Conservation (phyloP, 2,797 vertebrate genomes). For the Acrocephalus scirpaceus region DNA sequence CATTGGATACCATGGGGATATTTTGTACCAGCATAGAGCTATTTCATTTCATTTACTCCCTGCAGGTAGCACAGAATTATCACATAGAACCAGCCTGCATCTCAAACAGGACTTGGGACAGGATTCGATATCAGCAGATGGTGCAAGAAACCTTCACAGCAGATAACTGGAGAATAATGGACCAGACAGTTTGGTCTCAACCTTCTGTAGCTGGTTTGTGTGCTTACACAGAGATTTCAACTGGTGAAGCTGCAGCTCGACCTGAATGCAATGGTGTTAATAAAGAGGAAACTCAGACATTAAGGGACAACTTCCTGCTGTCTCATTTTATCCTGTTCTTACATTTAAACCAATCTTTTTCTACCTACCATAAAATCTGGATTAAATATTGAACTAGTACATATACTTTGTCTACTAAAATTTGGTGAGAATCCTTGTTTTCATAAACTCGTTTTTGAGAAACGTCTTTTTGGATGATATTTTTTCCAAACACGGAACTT, state of each 20-base stretch:
- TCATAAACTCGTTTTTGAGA: neutral
- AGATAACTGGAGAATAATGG: neutral
- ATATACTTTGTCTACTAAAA: neutral
- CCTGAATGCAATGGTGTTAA: neutral
- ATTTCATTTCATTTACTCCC: neutral
- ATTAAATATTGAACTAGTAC: neutral
- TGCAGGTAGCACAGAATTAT: neutral
- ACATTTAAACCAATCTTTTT: neutral
- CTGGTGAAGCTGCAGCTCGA: neutral
- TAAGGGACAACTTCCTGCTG: neutral
- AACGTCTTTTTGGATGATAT: neutral
- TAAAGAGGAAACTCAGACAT: neutral
- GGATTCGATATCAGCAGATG: neutral
- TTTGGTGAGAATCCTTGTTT: neutral
- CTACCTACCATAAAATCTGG: neutral
- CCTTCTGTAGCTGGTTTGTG: neutral
- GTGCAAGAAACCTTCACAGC: neutral
- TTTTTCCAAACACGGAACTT: neutral
- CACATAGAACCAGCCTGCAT: neutral
- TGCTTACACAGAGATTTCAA: neutral
- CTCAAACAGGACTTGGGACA: neutral
- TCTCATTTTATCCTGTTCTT: neutral
- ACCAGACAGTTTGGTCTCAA: neutral
- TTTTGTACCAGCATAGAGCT: neutral
- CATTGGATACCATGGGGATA: neutral